Base-by-base conservation (phyloP, 2,888 invertebrate genomes). In the Mythimna vitellina region DNA sequence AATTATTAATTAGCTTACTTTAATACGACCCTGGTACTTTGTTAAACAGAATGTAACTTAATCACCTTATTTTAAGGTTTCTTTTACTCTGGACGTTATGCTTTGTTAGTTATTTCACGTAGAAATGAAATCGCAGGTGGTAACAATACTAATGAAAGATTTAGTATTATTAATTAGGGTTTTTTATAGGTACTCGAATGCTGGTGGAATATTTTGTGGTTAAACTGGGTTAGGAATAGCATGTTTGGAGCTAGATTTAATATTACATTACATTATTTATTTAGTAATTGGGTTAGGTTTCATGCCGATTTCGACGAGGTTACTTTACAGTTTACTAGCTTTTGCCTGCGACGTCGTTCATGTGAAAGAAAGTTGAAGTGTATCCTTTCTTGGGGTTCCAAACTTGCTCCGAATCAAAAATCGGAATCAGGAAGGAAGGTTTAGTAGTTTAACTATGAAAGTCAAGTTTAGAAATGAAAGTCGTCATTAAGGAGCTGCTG, bases 1-100 rank as follows among this genome's bases (percentile, higher is more conserved):
- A 86, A 86, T 86, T 78, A 83, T 85, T 86, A 86, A 86, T 85
- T 85, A 80, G 62, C 73, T 53, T 57, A 72, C 73, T 81, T 77
- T 78, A 73, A 81, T 83, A 63, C 77, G 69, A 76, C 78, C 75
- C 82, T 66, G 61, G 65, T n/a, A 42, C 12, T 66, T 49, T n/a
- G 32, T 14, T 3, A 53, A 65, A 69, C 62, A 60, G 78, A 80
- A 78, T 61, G n/a, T 56, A 42, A 70, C 73, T 65, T 25, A 84
- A 62, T 62, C 3, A 0, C 58, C 0, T 57, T 0, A 32, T 0
- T 1, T 63, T 68, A 82, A 61, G 68, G 75, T 77, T 63, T 54
- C 10, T 71, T 80, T 78, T 69, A 3, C 29, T 25, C 66, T 35
- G 46, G 14, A 49, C 14, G 9, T 25, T 3, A 25, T 58, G 20